Evolutionary conservation across 2,113 vertebrate species (phyloP).

Genomic region (Pongo pygmaeus): DNA sequence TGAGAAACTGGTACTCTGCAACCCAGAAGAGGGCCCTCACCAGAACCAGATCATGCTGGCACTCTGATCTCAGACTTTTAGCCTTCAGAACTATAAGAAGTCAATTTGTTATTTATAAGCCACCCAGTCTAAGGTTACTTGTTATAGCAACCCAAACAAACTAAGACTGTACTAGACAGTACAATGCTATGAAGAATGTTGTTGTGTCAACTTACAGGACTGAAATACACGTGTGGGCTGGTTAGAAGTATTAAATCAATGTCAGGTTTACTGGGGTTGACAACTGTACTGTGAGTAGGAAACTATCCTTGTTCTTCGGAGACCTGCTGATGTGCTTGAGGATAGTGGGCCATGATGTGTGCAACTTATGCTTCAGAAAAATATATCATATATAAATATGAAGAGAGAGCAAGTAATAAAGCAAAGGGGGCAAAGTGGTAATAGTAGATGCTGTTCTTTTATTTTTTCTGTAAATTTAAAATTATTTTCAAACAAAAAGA

Average conservation of each 20-base stretch:
- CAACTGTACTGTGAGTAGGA: neutral
- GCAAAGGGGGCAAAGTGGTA: neutral
- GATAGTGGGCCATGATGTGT: neutral
- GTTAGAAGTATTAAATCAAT: neutral
- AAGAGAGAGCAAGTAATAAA: neutral
- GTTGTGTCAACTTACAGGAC: neutral
- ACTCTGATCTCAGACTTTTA: neutral
- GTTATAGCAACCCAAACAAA: neutral
- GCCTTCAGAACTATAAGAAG: neutral
- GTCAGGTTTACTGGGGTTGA: neutral
- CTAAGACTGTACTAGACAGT: neutral
- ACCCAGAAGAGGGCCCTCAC: neutral
- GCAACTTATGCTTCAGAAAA: neutral
- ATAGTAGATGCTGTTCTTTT: neutral
- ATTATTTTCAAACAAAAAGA: neutral
- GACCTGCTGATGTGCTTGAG: neutral
- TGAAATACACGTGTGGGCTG: neutral
- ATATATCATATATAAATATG: neutral
- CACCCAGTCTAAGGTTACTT: neutral
- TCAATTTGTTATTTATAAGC: neutral
- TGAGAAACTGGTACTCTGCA: neutral
- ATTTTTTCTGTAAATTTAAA: neutral
- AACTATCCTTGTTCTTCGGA: neutral
- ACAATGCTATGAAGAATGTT: neutral
- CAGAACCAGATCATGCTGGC: neutral